phyloP scores from a whole-genome alignment of 1,140 invertebrate genomes.

The Ephestia elutella region DNA sequence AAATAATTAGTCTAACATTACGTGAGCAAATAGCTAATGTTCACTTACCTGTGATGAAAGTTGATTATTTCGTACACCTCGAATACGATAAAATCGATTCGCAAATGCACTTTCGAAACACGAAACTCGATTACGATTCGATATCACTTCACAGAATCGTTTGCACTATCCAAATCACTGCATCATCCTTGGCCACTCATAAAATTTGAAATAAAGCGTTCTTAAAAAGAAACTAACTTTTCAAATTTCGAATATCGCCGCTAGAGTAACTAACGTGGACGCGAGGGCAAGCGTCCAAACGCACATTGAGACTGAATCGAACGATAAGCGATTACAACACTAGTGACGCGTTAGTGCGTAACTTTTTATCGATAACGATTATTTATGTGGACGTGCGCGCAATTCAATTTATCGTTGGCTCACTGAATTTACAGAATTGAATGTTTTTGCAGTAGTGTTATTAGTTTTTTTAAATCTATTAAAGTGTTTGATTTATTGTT shows the following conservation, averaged over 20 bases:
- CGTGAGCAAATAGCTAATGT: background rate
- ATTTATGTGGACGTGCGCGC: constrained; percentile 1
- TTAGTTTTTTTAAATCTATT: too few species aligned
- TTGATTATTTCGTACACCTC: background rate
- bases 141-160: background rate
- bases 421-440: background rate
- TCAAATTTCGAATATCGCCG: background rate
- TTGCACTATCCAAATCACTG: background rate
- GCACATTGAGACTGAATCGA: constrained; percentile 28
- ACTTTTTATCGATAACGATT: constrained; percentile 10
- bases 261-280: constrained; percentile 8
- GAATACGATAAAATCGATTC: constrained; percentile 5
- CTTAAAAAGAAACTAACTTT: background rate
- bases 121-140: background rate
- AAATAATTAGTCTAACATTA: constrained; percentile 2
- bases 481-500: too few species aligned
- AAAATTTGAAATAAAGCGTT: background rate
- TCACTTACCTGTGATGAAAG: constrained; percentile 2
- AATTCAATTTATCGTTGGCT: background rate
- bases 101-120: background rate
- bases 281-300: constrained; percentile 28
- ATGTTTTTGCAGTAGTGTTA: background rate
- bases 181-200: background rate
- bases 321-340: constrained; percentile 40
- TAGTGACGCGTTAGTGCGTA: constrained; percentile 30